Conservation (phyloP, 2,797 vertebrate genomes). For the Hippopotamyrus pictus region DNA sequence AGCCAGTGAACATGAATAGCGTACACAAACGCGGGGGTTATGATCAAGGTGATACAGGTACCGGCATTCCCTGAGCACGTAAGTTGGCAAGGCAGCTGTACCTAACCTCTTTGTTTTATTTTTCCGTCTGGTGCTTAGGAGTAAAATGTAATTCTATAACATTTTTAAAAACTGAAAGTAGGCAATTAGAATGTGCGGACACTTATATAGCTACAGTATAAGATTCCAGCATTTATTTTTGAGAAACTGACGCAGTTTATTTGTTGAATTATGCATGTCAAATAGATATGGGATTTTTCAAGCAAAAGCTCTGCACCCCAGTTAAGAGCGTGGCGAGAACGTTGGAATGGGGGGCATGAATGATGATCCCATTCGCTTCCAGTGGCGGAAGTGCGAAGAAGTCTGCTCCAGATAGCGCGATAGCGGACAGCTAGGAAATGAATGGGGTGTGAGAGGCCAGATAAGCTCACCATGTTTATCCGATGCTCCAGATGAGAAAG, state of each 20-base stretch:
- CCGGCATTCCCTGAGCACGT: background rate
- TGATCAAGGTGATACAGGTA: background rate
- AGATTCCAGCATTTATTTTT: background rate
- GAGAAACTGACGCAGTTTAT: background rate
- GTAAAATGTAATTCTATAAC: background rate
- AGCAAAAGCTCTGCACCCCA: background rate
- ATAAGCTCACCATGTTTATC: constrained; percentile 1
- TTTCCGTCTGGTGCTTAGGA: background rate
- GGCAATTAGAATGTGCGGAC: background rate
- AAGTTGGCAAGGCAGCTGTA: background rate
- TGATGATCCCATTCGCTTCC: background rate
- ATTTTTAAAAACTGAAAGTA: background rate
- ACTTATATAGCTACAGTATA: background rate
- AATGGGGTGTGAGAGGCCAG: background rate
- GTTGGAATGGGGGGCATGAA: background rate
- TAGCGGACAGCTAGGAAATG: background rate
- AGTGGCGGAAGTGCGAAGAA: background rate
- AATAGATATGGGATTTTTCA: background rate
- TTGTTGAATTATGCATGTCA: background rate
- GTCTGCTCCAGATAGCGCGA: constrained; percentile 2
- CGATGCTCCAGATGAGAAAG: background rate
- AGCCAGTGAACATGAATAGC: background rate
- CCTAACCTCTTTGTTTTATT: background rate
- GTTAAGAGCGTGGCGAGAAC: background rate
- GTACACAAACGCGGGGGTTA: background rate